A percentile compares a stretch with the other conserved stretches of the same genome.
These are phyloP conservation scores for Tortrix viridana DNA, from an alignment of 2,888 invertebrate genomes.

Conservation along the genomic window DNA sequence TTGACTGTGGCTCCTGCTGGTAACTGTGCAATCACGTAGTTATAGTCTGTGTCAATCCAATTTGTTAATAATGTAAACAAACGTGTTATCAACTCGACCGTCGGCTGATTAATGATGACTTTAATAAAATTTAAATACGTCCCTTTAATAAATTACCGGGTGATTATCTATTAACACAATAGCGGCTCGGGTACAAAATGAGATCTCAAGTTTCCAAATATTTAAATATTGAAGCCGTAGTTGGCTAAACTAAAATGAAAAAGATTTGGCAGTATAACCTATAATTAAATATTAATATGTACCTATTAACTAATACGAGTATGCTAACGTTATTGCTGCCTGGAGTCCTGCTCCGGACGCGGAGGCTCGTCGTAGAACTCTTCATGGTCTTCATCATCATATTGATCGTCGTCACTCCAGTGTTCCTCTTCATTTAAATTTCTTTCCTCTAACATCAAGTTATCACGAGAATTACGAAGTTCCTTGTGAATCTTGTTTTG, in stretches of 20 bases:
- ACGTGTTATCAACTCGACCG: too few relatives aligned
- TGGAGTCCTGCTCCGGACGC: slow-evolving; percentile 14
- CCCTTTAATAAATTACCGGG: too few relatives aligned
- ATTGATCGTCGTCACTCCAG: slow-evolving; percentile 39
- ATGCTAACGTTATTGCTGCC: slow-evolving; percentile 22
- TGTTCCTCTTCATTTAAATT: slow-evolving; percentile 43
- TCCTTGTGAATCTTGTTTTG: slow-evolving; percentile 66
- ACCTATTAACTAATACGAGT: neutral
- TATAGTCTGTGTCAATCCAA: too few relatives aligned
- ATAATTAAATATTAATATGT: slow-evolving; percentile 9
- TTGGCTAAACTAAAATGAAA: neutral
- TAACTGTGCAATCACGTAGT: too few relatives aligned
- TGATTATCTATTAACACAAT: too few relatives aligned
- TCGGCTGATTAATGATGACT: too few relatives aligned
- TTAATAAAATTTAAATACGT: too few relatives aligned
- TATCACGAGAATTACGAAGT: slow-evolving; percentile 49
- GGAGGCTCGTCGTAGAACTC: slow-evolving; percentile 52
- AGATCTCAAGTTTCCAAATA: too few relatives aligned
- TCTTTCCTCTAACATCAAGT: slow-evolving; percentile 41
- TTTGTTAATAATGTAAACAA: too few relatives aligned
- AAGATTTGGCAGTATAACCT: slow-evolving; percentile 1
- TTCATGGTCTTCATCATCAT: slow-evolving; percentile 49
- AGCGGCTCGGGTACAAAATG: too few relatives aligned
- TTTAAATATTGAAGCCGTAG: neutral
- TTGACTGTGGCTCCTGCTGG: too few relatives aligned